Percentiles rank a stretch among this genome's conserved stretches.
Evolutionary conservation across 2,888 invertebrate genomes (phyloP).

Genomic region (Patella depressa): DNA sequence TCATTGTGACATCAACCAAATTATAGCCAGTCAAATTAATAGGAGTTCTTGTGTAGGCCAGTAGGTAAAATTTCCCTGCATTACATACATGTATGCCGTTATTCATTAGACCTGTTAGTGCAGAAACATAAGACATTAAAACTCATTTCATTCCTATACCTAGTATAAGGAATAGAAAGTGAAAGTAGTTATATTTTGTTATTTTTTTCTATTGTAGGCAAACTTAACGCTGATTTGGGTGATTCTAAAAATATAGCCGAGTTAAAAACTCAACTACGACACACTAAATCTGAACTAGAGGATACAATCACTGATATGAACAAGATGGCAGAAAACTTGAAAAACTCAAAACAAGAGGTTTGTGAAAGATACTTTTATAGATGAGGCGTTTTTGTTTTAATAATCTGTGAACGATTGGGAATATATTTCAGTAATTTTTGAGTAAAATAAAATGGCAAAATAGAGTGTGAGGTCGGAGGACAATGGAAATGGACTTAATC

Average conservation of each 20-base stretch:
- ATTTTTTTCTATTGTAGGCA: slow-evolving; percentile 19
- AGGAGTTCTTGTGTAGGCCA: too few relatives aligned
- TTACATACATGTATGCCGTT: too few relatives aligned
- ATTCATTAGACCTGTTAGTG: too few relatives aligned
- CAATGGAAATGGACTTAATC: neutral
- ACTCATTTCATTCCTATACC: too few relatives aligned
- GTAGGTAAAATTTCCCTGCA: too few relatives aligned
- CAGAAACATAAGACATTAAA: neutral
- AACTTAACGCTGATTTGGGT: slow-evolving; percentile 15
- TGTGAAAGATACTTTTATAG: neutral
- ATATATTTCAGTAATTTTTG: neutral
- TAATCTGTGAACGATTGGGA: too few relatives aligned
- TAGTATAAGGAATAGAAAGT: too few relatives aligned
- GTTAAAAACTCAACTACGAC: slow-evolving; percentile 14
- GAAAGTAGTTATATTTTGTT: too few relatives aligned
- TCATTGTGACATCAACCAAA: too few relatives aligned
- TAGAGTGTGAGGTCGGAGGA: neutral
- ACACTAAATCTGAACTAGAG: slow-evolving; percentile 13
- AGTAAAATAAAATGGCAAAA: neutral
- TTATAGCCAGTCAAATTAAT: too few relatives aligned
- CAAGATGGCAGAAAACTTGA: slow-evolving; percentile 21
- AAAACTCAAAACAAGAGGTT: slow-evolving; percentile 27
- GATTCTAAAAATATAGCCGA: slow-evolving; percentile 15
- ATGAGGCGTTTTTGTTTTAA: too few relatives aligned
- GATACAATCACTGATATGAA: slow-evolving; percentile 13